A percentile compares a stretch with the other conserved stretches of the same genome.
Conservation (phyloP, 2,113 vertebrate genomes). For the Paedocypris sp. region DNA sequence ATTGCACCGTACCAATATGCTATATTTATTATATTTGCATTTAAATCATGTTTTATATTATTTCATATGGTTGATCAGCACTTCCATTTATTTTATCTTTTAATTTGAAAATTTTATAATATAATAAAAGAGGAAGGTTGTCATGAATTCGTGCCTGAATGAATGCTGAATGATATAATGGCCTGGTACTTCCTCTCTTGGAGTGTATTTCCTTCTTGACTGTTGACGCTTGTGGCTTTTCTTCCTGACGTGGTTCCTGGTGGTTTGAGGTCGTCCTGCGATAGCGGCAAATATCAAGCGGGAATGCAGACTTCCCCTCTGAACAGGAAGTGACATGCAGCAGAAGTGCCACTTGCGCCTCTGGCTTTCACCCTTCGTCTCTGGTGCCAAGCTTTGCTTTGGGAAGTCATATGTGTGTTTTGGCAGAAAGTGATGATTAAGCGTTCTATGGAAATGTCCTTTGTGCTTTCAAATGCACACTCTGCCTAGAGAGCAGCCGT, state of each 20-base stretch:
- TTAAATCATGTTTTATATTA: too few species aligned
- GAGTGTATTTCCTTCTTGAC: not conserved
- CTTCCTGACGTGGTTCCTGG: not conserved
- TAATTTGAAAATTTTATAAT: too few species aligned
- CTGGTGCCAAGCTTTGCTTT: not conserved
- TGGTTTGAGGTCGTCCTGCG: not conserved
- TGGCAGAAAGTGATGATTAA: conserved; percentile 7
- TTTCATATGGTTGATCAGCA: too few species aligned
- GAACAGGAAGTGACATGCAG: not conserved
- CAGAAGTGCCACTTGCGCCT: not conserved
- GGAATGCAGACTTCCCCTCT: not conserved
- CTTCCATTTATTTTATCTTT: too few species aligned
- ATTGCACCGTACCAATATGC: too few species aligned
- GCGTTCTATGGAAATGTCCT: not conserved
- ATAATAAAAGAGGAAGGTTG: too few species aligned
- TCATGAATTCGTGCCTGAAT: too few species aligned
- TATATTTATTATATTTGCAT: too few species aligned
- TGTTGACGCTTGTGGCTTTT: not conserved
- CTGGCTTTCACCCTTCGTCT: not conserved
- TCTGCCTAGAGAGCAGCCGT: not conserved
- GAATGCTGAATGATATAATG: not conserved
- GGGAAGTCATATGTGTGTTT: conserved; percentile 10
- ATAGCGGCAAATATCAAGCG: not conserved
- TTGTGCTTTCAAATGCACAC: not conserved
- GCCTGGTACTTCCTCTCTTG: not conserved